A percentile compares a stretch with the other conserved stretches of the same genome.
Conservation (phyloP, 2,797 vertebrate species). For the Nyctibius grandis region DNA sequence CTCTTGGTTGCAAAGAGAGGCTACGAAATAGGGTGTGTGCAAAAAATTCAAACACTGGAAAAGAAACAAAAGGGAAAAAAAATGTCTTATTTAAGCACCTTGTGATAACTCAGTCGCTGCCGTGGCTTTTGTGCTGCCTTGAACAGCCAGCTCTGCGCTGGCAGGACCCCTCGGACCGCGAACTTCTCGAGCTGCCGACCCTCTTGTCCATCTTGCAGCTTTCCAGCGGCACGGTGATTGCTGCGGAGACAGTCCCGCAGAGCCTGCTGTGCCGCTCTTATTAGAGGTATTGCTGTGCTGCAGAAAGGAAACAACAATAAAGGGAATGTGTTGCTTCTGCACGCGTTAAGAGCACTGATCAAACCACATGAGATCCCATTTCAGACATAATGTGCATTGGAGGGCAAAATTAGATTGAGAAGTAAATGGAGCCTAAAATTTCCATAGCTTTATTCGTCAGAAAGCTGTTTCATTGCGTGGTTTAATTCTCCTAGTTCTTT, state of each 20-base stretch:
- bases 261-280: constrained; percentile 70
- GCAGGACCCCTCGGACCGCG: neutral
- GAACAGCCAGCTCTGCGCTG: neutral
- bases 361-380: constrained; percentile 85
- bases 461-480: constrained; percentile 76
- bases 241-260: constrained; percentile 26
- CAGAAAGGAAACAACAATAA: constrained; percentile 67
- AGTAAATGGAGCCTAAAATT: constrained; percentile 87
- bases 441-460: constrained; percentile 81
- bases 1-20: neutral
- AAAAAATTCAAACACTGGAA: neutral
- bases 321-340: constrained; percentile 73
- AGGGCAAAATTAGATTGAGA: constrained; percentile 87
- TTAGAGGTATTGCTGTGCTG: constrained; percentile 58
- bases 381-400: constrained; percentile 80
- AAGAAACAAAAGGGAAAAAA: neutral
- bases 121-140: neutral
- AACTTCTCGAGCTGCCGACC: neutral
- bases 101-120: neutral
- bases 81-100: neutral
- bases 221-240: constrained; percentile 14
- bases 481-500: constrained; percentile 76
- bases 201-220: neutral
- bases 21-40: neutral
- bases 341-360: constrained; percentile 72